Base-by-base conservation (phyloP, 2,797 vertebrate genomes). In the Sebastes oblongus region DNA sequence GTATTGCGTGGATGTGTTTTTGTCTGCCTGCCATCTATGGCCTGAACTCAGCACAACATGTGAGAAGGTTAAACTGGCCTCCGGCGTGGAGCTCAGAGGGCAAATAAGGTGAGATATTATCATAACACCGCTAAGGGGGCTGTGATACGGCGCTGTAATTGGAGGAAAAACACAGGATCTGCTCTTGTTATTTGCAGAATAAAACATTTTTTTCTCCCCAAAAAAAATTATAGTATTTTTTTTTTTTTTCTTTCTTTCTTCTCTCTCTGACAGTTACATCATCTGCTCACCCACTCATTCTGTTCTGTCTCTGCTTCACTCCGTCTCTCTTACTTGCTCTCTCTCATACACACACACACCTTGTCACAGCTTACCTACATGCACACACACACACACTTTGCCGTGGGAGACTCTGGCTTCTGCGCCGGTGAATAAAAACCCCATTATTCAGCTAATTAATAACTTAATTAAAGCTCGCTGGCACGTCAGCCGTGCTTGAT, bases 381-480 rank as follows among this genome's bases (percentile, higher is more conserved):
- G 75, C 70, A 69, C 42, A 27, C 59, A 72, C 59, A 72, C 56
- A 80, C 66, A 71, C 62, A 79, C 75, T 65, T 54, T 89, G 90
- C 84, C 72, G 65, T 86, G 86, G 79, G 89, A 92, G 89, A 91
- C 85, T 88, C 84, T 83, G 84, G 86, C 83, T 90, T 90, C 91
- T 88, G 86, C 89, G 93, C 72, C 88, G 72, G 82, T 94, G 92
- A 94, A 92, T 92, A 90, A 94, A 94, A 95, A 86, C 58, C 87
- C 90, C 89, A 95, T 96, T 95, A 95, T 95, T 95, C 89, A 92
- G 91, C 91, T 94, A 96, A 96, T 96, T 96, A 95, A 95, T 95
- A 95, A 94, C 93, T 95, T 95, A 95, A 96, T 96, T 96, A 95
- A 94, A 92, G 93, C 90, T 94, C 32, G 72, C 92, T 92, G 92